Evolutionary conservation across 2,113 vertebrate genomes (phyloP).

Genomic region (Brevimyrus niger): DNA sequence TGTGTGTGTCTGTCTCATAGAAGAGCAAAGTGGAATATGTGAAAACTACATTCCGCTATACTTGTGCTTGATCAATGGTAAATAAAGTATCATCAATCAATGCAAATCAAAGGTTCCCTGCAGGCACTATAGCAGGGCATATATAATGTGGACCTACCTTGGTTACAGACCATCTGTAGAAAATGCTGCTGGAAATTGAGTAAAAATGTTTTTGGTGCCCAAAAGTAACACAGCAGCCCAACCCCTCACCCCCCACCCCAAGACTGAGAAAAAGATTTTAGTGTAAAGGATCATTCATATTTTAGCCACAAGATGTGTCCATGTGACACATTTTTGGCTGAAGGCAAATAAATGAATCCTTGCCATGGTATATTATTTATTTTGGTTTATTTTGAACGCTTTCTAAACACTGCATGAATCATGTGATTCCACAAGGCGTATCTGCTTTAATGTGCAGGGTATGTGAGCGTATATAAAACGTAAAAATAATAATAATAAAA

Average conservation of each 20-base stretch:
- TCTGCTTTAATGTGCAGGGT: background rate
- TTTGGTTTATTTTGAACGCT: background rate
- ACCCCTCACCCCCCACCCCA: too few species aligned
- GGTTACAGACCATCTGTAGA: background rate
- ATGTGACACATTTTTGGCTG: background rate
- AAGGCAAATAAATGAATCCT: background rate
- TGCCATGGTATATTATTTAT: background rate
- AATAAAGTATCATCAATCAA: background rate
- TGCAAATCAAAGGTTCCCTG: background rate
- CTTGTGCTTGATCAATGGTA: background rate
- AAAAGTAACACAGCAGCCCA: background rate
- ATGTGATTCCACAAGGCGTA: background rate
- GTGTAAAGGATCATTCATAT: background rate
- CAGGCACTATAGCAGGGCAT: background rate
- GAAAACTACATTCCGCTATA: background rate
- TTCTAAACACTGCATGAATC: background rate
- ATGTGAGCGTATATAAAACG: background rate
- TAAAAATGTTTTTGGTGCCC: background rate
- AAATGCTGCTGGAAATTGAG: background rate
- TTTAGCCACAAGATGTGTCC: slow-evolving; percentile 3
- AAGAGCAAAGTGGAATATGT: background rate
- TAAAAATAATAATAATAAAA: background rate
- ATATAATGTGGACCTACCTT: background rate
- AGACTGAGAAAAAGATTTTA: background rate
- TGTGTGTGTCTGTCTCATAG: background rate